Percentiles rank a stretch among this genome's conserved stretches.
phyloP scores from a whole-genome alignment of 2,113 vertebrate species.

The Anoplopoma fimbria region DNA sequence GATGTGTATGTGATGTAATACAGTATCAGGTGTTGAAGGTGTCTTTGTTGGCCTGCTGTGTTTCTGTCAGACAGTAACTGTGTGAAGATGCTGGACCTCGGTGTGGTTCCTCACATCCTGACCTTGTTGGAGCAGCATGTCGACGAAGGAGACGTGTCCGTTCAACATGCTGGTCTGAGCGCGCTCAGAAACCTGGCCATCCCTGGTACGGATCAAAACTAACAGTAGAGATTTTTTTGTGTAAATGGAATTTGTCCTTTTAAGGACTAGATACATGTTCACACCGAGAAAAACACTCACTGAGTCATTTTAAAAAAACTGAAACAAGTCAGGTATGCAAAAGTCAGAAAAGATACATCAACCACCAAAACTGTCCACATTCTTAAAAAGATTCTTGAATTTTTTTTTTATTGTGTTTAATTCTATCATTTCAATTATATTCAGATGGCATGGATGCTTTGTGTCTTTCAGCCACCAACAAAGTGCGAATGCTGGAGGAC shows the following conservation, averaged over 20 bases:
- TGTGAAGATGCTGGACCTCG: conserved; percentile 88
- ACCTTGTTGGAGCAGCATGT: conserved; percentile 88
- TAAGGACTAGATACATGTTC: not conserved
- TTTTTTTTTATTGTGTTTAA: not conserved
- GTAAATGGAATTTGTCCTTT: not conserved
- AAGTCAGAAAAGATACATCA: not conserved
- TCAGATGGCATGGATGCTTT: not conserved
- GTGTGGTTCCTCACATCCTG: conserved; percentile 88
- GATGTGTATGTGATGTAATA: not conserved
- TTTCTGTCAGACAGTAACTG: conserved; percentile 88
- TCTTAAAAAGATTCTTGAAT: too few species aligned
- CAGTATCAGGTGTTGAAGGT: not conserved
- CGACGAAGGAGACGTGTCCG: conserved; percentile 85
- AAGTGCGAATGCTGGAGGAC: conserved; percentile 88
- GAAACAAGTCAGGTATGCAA: not conserved
- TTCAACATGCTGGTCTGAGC: conserved; percentile 90
- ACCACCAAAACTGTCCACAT: not conserved
- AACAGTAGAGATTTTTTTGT: not conserved
- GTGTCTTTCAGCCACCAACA: conserved; percentile 82
- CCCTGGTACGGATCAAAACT: conserved; percentile 79
- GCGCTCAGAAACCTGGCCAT: conserved; percentile 89
- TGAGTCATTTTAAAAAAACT: not conserved
- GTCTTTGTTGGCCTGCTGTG: conserved; percentile 8
- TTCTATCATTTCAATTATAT: not conserved
- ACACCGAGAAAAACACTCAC: not conserved